These are phyloP conservation scores for Choloepus didactylus DNA, from an alignment of 2,797 vertebrate genomes.

Conservation along the genomic window DNA sequence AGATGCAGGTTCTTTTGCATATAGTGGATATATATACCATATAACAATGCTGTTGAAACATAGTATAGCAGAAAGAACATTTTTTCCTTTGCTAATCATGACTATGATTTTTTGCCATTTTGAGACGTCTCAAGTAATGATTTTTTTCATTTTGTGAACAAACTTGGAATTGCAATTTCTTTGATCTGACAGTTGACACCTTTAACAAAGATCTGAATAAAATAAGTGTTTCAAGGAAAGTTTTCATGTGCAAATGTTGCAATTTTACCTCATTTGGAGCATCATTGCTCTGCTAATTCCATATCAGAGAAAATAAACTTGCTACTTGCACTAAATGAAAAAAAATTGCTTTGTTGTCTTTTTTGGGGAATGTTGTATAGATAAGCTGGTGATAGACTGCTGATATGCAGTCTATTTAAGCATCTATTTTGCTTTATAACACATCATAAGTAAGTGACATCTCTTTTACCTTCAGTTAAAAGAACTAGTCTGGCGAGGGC, in stretches of 20 bases:
- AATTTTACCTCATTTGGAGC: constrained; percentile 66
- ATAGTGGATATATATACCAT: background rate
- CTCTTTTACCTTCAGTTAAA: constrained; percentile 80
- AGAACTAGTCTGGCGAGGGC: constrained; percentile 82
- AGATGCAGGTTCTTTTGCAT: constrained; percentile 8
- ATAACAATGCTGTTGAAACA: background rate
- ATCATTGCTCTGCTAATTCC: constrained; percentile 83
- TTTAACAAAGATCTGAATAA: constrained; percentile 58
- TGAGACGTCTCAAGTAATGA: constrained; percentile 69
- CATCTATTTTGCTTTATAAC: constrained; percentile 82
- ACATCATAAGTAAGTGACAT: constrained; percentile 72
- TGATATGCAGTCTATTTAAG: background rate
- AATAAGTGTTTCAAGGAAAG: constrained; percentile 46
- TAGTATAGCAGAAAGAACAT: background rate
- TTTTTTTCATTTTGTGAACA: constrained; percentile 67
- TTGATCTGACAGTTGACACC: constrained; percentile 71
- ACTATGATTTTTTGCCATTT: constrained; percentile 60
- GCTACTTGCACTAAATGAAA: constrained; percentile 76
- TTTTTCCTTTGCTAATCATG: constrained; percentile 41
- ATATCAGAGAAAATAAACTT: constrained; percentile 80
- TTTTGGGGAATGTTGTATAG: constrained; percentile 62
- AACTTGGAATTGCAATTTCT: constrained; percentile 51
- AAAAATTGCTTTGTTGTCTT: constrained; percentile 61
- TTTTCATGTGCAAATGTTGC: constrained; percentile 56
- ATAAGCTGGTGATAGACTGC: constrained; percentile 12